These are phyloP conservation scores for Tachuris rubrigastra DNA, from an alignment of 2,113 vertebrate genomes.

Conservation along the genomic window DNA sequence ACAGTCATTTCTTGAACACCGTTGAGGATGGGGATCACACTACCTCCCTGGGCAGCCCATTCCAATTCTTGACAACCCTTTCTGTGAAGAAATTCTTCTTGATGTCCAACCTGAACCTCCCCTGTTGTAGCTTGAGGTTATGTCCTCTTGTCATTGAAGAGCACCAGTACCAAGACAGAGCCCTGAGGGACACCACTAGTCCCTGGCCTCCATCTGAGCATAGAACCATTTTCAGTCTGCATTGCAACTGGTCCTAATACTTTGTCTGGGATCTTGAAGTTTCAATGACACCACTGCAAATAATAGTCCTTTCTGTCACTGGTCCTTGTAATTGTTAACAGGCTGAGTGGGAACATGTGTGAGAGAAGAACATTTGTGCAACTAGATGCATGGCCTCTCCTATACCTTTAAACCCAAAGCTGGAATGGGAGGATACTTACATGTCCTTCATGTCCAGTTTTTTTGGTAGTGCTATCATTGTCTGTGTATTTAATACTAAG, in stretches of 20 bases:
- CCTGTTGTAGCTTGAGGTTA: background rate
- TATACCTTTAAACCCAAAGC: background rate
- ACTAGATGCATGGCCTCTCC: background rate
- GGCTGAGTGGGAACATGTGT: background rate
- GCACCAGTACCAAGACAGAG: background rate
- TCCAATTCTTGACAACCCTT: background rate
- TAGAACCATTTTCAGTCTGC: background rate
- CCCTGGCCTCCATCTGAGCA: background rate
- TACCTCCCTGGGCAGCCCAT: fast-evolving
- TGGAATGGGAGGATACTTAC: background rate
- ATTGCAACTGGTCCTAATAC: background rate
- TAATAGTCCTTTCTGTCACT: background rate
- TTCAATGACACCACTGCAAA: background rate
- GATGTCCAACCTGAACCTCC: background rate
- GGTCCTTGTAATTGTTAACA: background rate
- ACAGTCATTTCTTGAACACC: background rate
- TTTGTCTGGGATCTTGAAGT: fast-evolving
- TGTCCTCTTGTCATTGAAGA: background rate
- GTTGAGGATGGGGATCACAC: background rate
- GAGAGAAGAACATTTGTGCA: background rate
- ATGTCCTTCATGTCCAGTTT: fast-evolving
- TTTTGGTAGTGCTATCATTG: background rate
- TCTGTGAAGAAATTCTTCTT: background rate
- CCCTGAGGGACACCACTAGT: background rate
- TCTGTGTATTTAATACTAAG: background rate